These are phyloP conservation scores for Phyllotreta striolata DNA, from an alignment of 2,888 invertebrate genomes.

Conservation along the genomic window DNA sequence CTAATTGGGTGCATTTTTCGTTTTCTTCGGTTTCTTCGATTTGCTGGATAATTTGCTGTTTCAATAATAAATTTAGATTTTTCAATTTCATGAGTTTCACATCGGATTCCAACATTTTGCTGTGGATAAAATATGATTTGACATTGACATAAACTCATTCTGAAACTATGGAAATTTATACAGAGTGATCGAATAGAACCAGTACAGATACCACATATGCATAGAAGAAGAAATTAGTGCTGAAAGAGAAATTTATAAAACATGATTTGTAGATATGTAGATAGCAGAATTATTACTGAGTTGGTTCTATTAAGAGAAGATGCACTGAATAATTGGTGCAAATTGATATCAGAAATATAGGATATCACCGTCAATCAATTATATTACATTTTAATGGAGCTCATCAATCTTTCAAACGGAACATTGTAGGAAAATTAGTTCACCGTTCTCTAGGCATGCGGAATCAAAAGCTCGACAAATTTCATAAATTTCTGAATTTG, in stretches of 20 bases:
- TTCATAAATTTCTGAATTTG: not conserved
- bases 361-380: slow-evolving; percentile 7
- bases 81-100: slow-evolving; percentile 35
- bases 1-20: not conserved
- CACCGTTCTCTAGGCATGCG: not conserved
- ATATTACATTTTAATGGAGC: slow-evolving; percentile 5
- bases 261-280: too few species aligned
- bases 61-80: slow-evolving; percentile 47
- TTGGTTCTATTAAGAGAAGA: not conserved
- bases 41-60: slow-evolving; percentile 44
- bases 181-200: not conserved
- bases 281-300: too few species aligned
- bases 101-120: slow-evolving; percentile 32
- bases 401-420: slow-evolving; percentile 6
- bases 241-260: too few species aligned
- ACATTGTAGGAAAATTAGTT: slow-evolving; percentile 2
- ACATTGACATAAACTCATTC: slow-evolving; percentile 11
- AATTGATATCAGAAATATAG: not conserved
- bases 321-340: not conserved
- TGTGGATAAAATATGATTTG: slow-evolving; percentile 25
- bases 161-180: slow-evolving; percentile 9
- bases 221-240: too few species aligned
- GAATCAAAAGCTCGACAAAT: not conserved
- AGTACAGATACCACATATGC: not conserved
- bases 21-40: slow-evolving; percentile 26